Percentiles rank a stretch among this genome's conserved stretches.
Conservation (phyloP, 2,113 vertebrate species). For the Alexandromys fortis region DNA sequence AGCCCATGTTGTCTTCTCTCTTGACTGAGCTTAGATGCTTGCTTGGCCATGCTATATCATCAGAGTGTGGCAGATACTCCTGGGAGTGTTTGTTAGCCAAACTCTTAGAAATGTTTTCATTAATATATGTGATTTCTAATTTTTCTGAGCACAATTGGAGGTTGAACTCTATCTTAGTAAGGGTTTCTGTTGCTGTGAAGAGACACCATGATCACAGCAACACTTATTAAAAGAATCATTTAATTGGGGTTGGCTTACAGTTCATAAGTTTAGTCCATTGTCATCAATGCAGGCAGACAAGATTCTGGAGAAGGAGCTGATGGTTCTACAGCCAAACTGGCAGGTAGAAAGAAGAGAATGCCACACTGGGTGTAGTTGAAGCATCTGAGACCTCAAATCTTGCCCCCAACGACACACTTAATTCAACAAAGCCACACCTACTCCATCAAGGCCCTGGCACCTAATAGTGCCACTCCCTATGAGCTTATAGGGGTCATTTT, state of each 20-base stretch:
- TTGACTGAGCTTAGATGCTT: background rate
- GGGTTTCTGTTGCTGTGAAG: background rate
- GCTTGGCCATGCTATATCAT: accelerated
- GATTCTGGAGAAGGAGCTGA: background rate
- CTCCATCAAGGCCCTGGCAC: background rate
- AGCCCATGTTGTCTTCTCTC: background rate
- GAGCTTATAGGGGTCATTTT: background rate
- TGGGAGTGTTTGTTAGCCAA: background rate
- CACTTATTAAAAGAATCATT: background rate
- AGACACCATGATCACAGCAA: background rate
- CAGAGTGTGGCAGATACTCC: background rate
- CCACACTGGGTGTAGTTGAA: background rate
- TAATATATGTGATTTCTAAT: background rate
- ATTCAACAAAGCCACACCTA: background rate
- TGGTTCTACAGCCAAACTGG: background rate
- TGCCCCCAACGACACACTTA: background rate
- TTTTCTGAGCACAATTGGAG: background rate
- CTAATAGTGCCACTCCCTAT: background rate
- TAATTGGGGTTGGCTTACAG: background rate
- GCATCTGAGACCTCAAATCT: background rate
- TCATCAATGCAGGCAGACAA: background rate
- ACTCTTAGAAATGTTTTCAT: background rate
- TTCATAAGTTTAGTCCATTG: background rate
- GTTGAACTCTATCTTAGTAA: background rate
- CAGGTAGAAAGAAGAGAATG: background rate